A percentile compares a stretch with the other conserved stretches of the same genome.
These are phyloP conservation scores for Oncorhynchus clarkii DNA, from an alignment of 2,113 vertebrate genomes.

Conservation along the genomic window DNA sequence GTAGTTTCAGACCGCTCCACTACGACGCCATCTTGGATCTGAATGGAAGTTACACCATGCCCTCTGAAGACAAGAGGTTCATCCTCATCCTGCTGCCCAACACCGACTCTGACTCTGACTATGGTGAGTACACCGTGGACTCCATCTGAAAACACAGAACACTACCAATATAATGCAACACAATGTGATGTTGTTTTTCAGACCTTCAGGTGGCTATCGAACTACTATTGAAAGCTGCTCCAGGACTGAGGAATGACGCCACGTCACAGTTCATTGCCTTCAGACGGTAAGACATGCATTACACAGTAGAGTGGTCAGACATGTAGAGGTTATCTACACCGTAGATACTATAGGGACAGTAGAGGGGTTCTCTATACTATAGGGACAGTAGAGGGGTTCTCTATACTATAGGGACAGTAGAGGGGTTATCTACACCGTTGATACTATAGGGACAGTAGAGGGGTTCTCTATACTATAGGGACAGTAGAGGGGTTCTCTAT, in stretches of 20 bases:
- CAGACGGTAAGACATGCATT: conserved; percentile 70
- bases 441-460: too few species aligned
- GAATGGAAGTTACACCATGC: conserved; percentile 39
- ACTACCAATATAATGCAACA: neutral
- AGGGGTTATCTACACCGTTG: too few species aligned
- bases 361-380: too few species aligned
- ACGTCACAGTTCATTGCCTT: conserved; percentile 86
- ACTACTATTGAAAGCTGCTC: conserved; percentile 42
- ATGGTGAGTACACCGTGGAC: conserved; percentile 22
- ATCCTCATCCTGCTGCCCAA: conserved; percentile 73
- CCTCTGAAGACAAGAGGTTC: conserved; percentile 74
- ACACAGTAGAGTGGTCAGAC: too few species aligned
- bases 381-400: too few species aligned
- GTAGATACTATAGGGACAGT: neutral
- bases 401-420: too few species aligned
- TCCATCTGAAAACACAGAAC: too few species aligned
- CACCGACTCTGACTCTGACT: neutral
- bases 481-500: too few species aligned
- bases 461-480: too few species aligned
- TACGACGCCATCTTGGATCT: conserved; percentile 74
- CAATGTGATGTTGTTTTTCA: conserved; percentile 1
- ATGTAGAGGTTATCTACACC: too few species aligned
- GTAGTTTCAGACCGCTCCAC: conserved; percentile 45
- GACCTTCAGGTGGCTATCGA: conserved; percentile 32
- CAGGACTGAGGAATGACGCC: conserved; percentile 68